Percentiles rank a stretch among this genome's conserved stretches.
phyloP scores from a whole-genome alignment of 2,797 vertebrate species.

The Platyrinchus mystaceus region DNA sequence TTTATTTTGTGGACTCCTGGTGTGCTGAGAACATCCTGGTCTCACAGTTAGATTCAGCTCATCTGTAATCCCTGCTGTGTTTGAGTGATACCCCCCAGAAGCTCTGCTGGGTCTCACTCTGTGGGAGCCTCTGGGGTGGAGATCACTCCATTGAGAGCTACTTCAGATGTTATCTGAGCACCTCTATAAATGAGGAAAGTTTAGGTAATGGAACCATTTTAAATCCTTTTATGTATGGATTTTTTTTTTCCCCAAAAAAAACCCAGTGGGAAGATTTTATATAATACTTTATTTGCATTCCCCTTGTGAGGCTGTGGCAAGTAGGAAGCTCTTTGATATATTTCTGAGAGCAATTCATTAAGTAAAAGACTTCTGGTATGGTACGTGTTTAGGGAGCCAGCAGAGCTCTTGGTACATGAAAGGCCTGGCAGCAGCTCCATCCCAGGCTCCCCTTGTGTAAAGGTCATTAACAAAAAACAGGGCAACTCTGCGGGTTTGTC shows the following conservation, averaged over 20 bases:
- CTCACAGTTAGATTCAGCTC: background rate
- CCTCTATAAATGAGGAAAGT: background rate
- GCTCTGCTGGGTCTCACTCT: background rate
- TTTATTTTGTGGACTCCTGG: background rate
- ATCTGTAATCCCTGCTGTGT: background rate
- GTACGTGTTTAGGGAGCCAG: background rate
- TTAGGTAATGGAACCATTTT: background rate
- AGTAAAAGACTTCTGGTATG: background rate
- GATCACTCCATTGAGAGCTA: accelerated
- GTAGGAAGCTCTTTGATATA: conserved; percentile 35
- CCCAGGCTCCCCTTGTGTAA: background rate
- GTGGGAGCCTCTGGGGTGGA: background rate
- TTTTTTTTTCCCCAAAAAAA: background rate
- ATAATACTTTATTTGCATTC: conserved; percentile 41
- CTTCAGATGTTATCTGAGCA: background rate
- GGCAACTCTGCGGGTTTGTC: background rate
- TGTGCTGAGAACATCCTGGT: background rate
- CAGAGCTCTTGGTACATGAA: background rate
- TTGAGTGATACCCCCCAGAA: background rate
- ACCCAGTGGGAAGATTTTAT: conserved; percentile 37
- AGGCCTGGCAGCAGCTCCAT: background rate
- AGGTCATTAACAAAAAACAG: background rate
- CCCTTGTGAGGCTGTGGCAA: background rate
- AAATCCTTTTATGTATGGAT: background rate
- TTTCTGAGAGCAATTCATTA: conserved; percentile 21